Conservation (phyloP, 2,113 vertebrate species). For the Siniperca chuatsi region DNA sequence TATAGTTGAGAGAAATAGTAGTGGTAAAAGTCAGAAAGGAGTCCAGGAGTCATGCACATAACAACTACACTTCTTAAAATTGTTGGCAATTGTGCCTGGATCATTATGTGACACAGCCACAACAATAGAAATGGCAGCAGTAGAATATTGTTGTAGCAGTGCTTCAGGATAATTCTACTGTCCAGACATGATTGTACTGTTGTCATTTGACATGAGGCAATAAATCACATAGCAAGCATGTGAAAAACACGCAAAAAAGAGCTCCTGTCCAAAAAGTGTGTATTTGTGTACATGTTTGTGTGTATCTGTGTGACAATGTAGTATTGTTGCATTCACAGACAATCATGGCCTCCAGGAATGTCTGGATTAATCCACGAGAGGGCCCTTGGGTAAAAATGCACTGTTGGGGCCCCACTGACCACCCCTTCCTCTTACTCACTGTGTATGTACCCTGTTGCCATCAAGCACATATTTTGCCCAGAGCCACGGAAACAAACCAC, state of each 20-base stretch:
- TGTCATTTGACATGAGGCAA: constrained; percentile 10
- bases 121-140: constrained; percentile 12
- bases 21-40: constrained; percentile 30
- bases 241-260: not conserved
- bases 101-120: constrained; percentile 13
- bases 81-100: not conserved
- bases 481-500: not conserved
- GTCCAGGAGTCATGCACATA: constrained; percentile 27
- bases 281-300: not conserved
- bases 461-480: not conserved
- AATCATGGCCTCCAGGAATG: not conserved
- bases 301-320: constrained; percentile 9
- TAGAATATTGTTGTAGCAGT: not conserved
- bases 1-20: constrained; percentile 1
- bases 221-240: not conserved
- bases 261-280: not conserved
- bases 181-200: constrained; percentile 16
- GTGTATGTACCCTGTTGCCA: not conserved
- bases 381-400: not conserved
- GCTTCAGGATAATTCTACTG: not conserved
- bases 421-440: not conserved
- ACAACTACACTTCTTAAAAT: constrained; percentile 22
- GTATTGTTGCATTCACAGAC: not conserved
- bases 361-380: not conserved
- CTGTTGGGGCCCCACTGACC: not conserved